Percentiles rank a stretch among this genome's conserved stretches.
phyloP scores from a whole-genome alignment of 2,113 vertebrate species.

The Petaurus breviceps region DNA sequence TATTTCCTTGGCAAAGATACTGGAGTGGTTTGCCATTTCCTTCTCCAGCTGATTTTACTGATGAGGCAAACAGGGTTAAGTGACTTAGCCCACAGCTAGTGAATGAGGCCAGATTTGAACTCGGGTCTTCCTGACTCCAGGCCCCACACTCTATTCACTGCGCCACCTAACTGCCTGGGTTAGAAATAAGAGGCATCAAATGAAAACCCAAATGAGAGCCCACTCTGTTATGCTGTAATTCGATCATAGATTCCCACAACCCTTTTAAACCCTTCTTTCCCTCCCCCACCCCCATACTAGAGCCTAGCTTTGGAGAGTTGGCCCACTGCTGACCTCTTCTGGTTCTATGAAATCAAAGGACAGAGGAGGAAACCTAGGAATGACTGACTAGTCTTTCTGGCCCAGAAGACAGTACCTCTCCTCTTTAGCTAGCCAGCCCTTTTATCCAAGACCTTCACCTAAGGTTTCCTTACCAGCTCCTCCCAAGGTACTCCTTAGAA shows the following conservation, averaged over 20 bases:
- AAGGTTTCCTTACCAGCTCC: rapidly evolving
- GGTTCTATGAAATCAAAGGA: background rate
- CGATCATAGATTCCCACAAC: background rate
- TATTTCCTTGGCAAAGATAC: too few species aligned
- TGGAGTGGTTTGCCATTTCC: too few species aligned
- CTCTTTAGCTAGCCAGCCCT: background rate
- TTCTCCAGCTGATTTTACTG: too few species aligned
- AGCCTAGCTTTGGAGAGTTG: background rate
- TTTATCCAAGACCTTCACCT: background rate
- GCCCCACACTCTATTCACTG: too few species aligned
- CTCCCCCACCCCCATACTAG: background rate
- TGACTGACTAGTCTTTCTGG: background rate
- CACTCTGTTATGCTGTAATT: background rate
- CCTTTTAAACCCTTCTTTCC: background rate
- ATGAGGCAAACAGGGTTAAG: too few species aligned
- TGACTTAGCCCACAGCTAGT: too few species aligned
- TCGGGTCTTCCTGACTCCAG: too few species aligned
- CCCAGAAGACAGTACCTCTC: background rate
- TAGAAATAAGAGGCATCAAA: background rate
- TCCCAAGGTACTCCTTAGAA: background rate
- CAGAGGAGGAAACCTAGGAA: background rate
- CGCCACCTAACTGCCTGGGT: too few species aligned
- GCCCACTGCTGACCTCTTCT: background rate
- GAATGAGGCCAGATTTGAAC: too few species aligned
- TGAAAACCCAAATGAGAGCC: background rate